These are phyloP conservation scores for Panzeria rudis DNA, from an alignment of 2,888 invertebrate genomes.

Conservation along the genomic window DNA sequence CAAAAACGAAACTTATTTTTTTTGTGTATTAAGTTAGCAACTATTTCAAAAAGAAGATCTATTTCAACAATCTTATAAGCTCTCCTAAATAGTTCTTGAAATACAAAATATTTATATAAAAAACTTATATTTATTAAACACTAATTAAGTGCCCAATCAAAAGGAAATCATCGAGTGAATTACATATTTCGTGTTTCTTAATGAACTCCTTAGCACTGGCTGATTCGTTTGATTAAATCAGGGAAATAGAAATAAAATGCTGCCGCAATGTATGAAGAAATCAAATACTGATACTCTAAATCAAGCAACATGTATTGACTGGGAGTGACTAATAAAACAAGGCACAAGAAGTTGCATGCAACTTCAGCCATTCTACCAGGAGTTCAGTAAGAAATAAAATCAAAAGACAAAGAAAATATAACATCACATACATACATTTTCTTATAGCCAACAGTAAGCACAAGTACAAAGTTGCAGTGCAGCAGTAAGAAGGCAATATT, in stretches of 20 bases:
- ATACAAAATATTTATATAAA: too few species aligned
- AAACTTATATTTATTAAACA: too few species aligned
- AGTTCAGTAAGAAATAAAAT: slow-evolving; percentile 9
- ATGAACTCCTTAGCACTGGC: too few species aligned
- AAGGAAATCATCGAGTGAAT: too few species aligned
- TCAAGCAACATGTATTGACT: slow-evolving; percentile 39
- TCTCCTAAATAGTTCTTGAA: too few species aligned
- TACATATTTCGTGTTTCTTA: too few species aligned
- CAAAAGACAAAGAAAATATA: background rate
- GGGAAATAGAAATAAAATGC: too few species aligned
- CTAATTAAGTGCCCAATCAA: too few species aligned
- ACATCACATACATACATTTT: slow-evolving; percentile 2
- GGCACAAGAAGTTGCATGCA: slow-evolving; percentile 17
- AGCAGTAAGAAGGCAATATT: background rate
- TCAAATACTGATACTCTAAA: background rate
- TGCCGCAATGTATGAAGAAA: background rate
- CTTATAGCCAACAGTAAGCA: background rate
- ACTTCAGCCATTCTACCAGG: slow-evolving; percentile 31
- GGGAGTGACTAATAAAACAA: background rate
- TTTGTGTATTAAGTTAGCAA: too few species aligned
- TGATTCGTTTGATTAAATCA: background rate
- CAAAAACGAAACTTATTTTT: too few species aligned
- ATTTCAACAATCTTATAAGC: too few species aligned
- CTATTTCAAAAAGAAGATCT: too few species aligned
- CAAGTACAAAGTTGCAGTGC: background rate